Evolutionary conservation across 2,888 invertebrate genomes (phyloP).

Genomic region (Lepidocyrtinus sp.): DNA sequence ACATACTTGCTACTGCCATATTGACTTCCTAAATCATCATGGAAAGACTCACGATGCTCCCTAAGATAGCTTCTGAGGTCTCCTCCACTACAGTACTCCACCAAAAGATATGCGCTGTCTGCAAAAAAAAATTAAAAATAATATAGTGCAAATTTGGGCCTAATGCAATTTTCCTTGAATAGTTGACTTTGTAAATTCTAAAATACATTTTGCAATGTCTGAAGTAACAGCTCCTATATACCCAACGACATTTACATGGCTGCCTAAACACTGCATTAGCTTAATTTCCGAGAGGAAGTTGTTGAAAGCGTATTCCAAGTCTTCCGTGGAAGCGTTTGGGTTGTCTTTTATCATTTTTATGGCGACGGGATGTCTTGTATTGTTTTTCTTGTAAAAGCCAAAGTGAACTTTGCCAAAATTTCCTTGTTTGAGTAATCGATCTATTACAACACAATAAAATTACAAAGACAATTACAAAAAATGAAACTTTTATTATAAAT

Average conservation of each 20-base stretch:
- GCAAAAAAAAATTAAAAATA: not conserved
- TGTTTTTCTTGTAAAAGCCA: not conserved
- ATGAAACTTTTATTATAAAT: not conserved
- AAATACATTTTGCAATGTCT: conserved; percentile 29
- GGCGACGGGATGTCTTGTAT: not conserved
- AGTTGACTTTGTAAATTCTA: not conserved
- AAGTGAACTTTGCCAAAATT: conserved; percentile 42
- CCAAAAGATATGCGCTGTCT: conserved; percentile 28
- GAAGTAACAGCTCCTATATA: conserved; percentile 45
- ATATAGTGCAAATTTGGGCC: not conserved
- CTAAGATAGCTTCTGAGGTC: conserved; percentile 28
- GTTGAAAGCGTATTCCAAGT: conserved; percentile 18
- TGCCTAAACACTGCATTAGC: conserved; percentile 27
- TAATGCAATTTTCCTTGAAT: not conserved
- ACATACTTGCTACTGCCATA: not conserved
- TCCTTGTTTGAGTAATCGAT: conserved; percentile 31
- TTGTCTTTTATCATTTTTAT: conserved; percentile 39
- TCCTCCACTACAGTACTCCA: conserved; percentile 42
- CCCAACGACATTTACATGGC: conserved; percentile 27
- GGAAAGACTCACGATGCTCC: not conserved
- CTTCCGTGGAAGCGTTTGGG: not conserved
- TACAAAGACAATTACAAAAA: not conserved
- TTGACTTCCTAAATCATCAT: not conserved
- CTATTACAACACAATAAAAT: not conserved
- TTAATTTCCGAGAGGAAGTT: conserved; percentile 43